Conservation (phyloP, 2,113 vertebrate genomes). For the Paedocypris sp. region DNA sequence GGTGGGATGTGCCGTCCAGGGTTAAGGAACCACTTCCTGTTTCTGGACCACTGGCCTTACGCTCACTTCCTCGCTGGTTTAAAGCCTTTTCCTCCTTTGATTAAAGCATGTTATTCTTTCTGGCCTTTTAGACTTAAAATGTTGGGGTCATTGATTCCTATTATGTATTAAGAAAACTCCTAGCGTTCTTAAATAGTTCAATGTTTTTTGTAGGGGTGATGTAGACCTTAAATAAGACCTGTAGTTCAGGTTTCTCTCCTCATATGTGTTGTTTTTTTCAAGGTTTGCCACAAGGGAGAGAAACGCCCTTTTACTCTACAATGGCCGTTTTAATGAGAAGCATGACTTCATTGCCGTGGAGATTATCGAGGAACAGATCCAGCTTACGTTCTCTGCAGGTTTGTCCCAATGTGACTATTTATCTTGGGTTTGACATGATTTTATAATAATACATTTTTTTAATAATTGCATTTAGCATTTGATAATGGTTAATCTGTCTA, state of each 20-base stretch:
- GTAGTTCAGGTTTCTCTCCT: neutral
- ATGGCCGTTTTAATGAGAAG: conserved; percentile 91
- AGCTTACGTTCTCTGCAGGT: conserved; percentile 97
- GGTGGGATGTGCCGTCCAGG: conserved; percentile 3
- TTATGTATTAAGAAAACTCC: neutral
- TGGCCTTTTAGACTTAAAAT: neutral
- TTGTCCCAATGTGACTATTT: conserved; percentile 8
- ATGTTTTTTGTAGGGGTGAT: neutral
- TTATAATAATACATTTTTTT: too few species aligned
- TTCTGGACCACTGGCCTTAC: conserved; percentile 8
- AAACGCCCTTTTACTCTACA: conserved; percentile 86
- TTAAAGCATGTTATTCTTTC: neutral
- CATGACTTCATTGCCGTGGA: conserved; percentile 94
- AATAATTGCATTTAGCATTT: too few species aligned
- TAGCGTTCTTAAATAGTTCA: neutral
- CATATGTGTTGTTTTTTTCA: neutral
- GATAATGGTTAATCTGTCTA: too few species aligned
- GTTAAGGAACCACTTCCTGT: conserved; percentile 41
- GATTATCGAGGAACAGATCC: conserved; percentile 89
- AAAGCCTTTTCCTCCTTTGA: conserved; percentile 1
- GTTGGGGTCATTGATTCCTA: neutral
- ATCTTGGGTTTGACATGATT: too few species aligned
- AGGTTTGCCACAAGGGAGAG: conserved; percentile 88
- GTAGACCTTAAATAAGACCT: neutral
- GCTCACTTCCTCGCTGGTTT: conserved; percentile 25